These are phyloP conservation scores for Pseudomyrmex cubaensis DNA, from an alignment of 1,140 invertebrate genomes.

Conservation along the genomic window DNA sequence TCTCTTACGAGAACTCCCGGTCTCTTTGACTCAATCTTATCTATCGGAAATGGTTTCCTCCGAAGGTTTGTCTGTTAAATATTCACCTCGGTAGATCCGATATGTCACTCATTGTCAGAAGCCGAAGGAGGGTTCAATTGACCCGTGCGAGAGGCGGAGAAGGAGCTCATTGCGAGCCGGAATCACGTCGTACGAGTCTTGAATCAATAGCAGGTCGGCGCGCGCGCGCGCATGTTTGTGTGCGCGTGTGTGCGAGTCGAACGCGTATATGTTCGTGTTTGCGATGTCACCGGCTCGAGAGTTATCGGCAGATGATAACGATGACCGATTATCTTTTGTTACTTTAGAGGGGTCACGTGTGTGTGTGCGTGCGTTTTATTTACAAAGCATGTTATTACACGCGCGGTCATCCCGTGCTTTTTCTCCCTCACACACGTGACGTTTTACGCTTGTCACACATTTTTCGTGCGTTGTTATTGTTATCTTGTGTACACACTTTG, in stretches of 20 bases:
- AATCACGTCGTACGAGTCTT: slow-evolving; percentile 54
- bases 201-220: slow-evolving; percentile 54
- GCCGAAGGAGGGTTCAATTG: slow-evolving; percentile 26
- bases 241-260: background rate
- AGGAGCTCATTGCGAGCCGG: slow-evolving; percentile 25
- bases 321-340: slow-evolving; percentile 72
- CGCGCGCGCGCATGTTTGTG: background rate
- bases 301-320: slow-evolving; percentile 73
- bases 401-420: background rate
- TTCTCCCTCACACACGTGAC: background rate
- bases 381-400: slow-evolving; percentile 32
- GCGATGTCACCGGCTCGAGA: slow-evolving; percentile 56
- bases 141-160: background rate
- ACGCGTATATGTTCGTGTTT: background rate
- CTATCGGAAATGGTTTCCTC: background rate
- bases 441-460: background rate
- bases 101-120: slow-evolving; percentile 25
- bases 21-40: background rate
- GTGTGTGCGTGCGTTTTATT: slow-evolving; percentile 51
- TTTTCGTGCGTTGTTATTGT: background rate
- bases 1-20: background rate
- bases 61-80: slow-evolving; percentile 13
- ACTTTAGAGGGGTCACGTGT: slow-evolving; percentile 59
- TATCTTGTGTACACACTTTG: too few relatives aligned
- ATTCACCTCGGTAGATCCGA: background rate